These are phyloP conservation scores for Pseudanteris insignis DNA, from an alignment of 2,888 invertebrate genomes.

Conservation along the genomic window DNA sequence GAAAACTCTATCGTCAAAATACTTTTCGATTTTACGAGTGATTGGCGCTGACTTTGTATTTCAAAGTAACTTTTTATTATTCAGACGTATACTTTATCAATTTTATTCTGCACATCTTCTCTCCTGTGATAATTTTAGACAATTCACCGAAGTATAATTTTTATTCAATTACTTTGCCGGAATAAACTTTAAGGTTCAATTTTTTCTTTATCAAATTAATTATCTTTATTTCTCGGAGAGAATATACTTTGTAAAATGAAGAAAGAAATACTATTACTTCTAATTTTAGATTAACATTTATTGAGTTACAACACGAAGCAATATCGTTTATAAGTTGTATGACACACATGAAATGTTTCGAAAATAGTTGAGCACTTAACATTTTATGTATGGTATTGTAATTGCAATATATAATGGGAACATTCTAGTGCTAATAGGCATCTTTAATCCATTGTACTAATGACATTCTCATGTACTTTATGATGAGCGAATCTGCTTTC, in stretches of 20 bases:
- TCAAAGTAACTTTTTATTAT: not conserved
- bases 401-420: no score
- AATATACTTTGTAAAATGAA: no score
- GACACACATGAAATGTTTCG: no score
- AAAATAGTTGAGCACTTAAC: no score
- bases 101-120: slow-evolving; percentile 2
- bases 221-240: slow-evolving; percentile 7
- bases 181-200: no score
- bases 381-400: no score
- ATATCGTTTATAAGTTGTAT: no score
- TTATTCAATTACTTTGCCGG: not conserved
- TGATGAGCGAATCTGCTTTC: slow-evolving; percentile 9
- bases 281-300: no score
- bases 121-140: slow-evolving; percentile 10
- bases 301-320: no score
- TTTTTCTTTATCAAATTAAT: no score
- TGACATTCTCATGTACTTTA: slow-evolving; percentile 27
- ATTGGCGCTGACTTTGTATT: slow-evolving; percentile 1
- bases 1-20: not conserved
- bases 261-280: no score
- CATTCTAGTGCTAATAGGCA: no score
- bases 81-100: not conserved
- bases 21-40: slow-evolving; percentile 1
- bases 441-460: slow-evolving; percentile 16
- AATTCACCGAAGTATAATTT: slow-evolving; percentile 6